A percentile compares a stretch with the other conserved stretches of the same genome.
Conservation (phyloP, 92 coral and sea anemone genomes). For the Porites divaricata region DNA sequence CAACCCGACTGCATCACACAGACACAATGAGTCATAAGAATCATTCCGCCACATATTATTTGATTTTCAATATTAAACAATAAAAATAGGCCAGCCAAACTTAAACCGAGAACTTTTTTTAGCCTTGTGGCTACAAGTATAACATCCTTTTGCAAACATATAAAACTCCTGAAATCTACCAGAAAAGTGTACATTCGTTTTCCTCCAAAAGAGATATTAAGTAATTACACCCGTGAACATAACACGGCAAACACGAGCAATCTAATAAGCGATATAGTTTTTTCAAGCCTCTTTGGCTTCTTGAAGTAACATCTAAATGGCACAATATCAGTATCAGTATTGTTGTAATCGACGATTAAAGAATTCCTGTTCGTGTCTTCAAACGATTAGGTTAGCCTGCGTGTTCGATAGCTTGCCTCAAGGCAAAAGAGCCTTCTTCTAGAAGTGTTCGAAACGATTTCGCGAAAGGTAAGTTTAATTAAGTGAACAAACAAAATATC, state of each 20-base stretch:
- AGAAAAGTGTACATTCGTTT: background rate
- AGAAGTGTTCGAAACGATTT: background rate
- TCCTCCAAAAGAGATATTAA: background rate
- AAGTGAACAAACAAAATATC: background rate
- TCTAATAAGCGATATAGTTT: conserved; percentile 30
- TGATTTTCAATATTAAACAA: conserved; percentile 14
- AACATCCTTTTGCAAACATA: background rate
- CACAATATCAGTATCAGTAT: conserved; percentile 38
- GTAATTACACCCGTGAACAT: background rate
- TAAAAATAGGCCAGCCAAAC: background rate
- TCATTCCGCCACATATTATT: background rate
- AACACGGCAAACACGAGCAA: conserved; percentile 2
- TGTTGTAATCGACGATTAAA: conserved; percentile 15
- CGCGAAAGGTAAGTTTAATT: conserved; percentile 26
- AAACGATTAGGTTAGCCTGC: conserved; percentile 20
- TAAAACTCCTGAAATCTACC: background rate
- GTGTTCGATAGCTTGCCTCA: conserved; percentile 25
- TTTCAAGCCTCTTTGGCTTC: conserved; percentile 20
- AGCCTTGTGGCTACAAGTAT: background rate
- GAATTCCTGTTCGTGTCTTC: conserved; percentile 4
- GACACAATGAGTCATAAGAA: background rate
- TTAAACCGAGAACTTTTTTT: background rate
- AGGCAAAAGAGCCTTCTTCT: background rate
- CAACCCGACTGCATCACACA: background rate
- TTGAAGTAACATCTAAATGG: conserved; percentile 20